A percentile compares a stretch with the other conserved stretches of the same genome.
Conservation (phyloP, 1,140 invertebrate species). For the Drosophila malerkotliana region DNA sequence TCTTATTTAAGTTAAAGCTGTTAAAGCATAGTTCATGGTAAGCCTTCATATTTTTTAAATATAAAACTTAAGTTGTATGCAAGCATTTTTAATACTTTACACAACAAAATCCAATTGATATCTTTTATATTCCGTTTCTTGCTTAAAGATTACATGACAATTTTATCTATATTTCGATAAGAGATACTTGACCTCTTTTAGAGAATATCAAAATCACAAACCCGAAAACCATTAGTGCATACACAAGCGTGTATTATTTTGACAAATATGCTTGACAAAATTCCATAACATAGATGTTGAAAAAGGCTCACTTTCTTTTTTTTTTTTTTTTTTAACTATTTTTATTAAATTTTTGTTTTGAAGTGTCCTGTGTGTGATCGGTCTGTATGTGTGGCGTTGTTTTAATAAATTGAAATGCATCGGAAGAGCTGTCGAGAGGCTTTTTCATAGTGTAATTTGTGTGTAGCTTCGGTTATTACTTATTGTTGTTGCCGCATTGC, state of each 20-base stretch:
- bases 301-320: background rate
- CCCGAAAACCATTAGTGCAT: slow-evolving; percentile 8
- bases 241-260: slow-evolving; percentile 23
- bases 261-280: slow-evolving; percentile 42
- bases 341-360: slow-evolving; percentile 24
- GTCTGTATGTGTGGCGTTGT: slow-evolving; percentile 10
- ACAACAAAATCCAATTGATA: background rate
- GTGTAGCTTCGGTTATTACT: slow-evolving; percentile 46
- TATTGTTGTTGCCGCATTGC: slow-evolving; percentile 32
- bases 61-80: too few species aligned
- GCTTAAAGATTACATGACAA: slow-evolving; percentile 18
- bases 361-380: slow-evolving; percentile 2
- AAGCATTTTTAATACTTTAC: too few species aligned
- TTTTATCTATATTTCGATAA: slow-evolving; percentile 17
- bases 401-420: slow-evolving; percentile 74
- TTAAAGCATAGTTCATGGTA: background rate
- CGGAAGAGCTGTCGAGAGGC: slow-evolving; percentile 47
- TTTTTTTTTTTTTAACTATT: slow-evolving; percentile 4
- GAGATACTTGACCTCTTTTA: slow-evolving; percentile 2
- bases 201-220: slow-evolving; percentile 16
- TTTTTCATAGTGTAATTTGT: slow-evolving; percentile 25
- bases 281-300: slow-evolving; percentile 31
- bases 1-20: background rate
- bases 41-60: too few species aligned
- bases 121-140: background rate